Base-by-base conservation (phyloP, 2,888 invertebrate species). In the Drosophila subquinaria region DNA sequence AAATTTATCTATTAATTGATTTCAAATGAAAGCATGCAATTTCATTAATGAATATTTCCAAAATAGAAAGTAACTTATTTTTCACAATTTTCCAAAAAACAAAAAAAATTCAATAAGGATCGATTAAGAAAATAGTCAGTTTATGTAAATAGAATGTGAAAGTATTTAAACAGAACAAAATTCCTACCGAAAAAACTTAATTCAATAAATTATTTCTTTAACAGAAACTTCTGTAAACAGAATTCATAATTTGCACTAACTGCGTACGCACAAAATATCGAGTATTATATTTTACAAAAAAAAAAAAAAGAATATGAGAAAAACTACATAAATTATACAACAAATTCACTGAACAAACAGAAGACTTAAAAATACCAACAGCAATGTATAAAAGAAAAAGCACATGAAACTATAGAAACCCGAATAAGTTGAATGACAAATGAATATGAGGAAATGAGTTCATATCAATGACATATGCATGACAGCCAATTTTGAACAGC, bases 161-260 rank as follows among this genome's bases (percentile, higher is more conserved):
- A 73, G 69, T 75, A 82, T 77, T 90, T 63, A 79, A 55, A 74
- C 67, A 72, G 69, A 88, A 76, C 80, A 85, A 82, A 84, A 90
- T 83, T 88, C 90, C 90, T 90, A 88, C 88, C 88, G 88, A 88
- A 77, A 81, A 67, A 68, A 68, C 70, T 79, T 61, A 73, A 76
- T 76, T 69, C 8, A 73, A 66, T 36, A 61, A 69, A 45, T 55
- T 10, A 65, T 45, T 47, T n/a, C 11, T n/a, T 15, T 13, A 43
- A 55, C 40, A 11, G 23, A 47, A 10, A 20, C 27, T 38, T 36
- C 36, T 61, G 38, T 59, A 57, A 71, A 62, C 50, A 40, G 33
- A 65, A 69, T 69, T 72, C 59, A 69, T 72, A 40, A 64, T 79
- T 87, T 79, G 72, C 74, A 88, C 82, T 74, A 70, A 87, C 81